Evolutionary conservation across 1,140 invertebrate species (phyloP).

Genomic region (Habropoda laboriosa): DNA sequence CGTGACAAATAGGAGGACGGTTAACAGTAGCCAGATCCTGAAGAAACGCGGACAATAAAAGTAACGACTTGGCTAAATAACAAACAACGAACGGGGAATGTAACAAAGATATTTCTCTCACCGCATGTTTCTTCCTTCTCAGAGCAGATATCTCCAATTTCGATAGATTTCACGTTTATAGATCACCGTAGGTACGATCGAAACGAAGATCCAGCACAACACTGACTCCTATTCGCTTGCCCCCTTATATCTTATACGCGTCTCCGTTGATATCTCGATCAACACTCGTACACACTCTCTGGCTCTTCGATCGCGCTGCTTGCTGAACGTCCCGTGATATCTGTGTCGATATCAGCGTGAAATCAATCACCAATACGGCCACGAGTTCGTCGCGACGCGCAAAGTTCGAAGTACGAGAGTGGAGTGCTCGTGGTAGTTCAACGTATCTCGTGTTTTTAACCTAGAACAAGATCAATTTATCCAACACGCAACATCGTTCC

Average conservation of each 20-base stretch:
- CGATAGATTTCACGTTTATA: not conserved
- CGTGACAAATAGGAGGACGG: constrained; percentile 38
- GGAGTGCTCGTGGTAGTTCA: not conserved
- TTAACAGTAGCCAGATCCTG: constrained; percentile 55
- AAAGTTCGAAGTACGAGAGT: constrained; percentile 40
- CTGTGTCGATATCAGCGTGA: constrained; percentile 11
- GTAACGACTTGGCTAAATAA: not conserved
- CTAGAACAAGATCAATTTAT: too few relatives aligned
- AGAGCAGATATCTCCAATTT: not conserved
- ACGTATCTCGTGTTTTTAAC: constrained; percentile 8
- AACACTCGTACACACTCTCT: constrained; percentile 23
- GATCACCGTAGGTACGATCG: not conserved
- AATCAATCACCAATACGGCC: constrained; percentile 12
- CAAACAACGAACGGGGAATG: too few relatives aligned
- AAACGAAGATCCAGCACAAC: constrained; percentile 8
- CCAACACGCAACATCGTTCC: not conserved
- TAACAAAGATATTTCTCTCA: constrained; percentile 30
- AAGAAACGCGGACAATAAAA: constrained; percentile 13
- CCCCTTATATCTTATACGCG: constrained; percentile 60
- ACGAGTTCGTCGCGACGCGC: not conserved
- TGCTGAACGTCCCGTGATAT: not conserved
- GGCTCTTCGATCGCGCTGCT: not conserved
- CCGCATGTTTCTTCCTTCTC: constrained; percentile 44
- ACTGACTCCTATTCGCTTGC: constrained; percentile 32
- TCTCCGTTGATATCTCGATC: constrained; percentile 57